A percentile compares a stretch with the other conserved stretches of the same genome.
Conservation (phyloP, 2,888 invertebrate species). For the Drosophila koepferae region DNA sequence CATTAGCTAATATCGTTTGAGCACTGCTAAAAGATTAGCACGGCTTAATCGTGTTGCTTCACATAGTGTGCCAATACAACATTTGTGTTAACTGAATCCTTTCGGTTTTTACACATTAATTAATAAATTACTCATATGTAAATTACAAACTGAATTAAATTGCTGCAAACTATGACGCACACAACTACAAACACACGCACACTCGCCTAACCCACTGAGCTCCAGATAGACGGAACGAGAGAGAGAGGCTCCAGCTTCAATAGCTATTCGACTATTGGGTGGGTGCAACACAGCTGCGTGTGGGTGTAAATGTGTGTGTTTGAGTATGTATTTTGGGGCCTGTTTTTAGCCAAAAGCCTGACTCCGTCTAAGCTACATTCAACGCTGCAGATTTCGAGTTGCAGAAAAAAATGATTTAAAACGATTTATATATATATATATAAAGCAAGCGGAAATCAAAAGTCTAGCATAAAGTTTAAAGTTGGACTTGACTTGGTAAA, state of each 20-base stretch:
- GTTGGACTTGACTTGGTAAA: slow-evolving; percentile 30
- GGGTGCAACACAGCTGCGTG: slow-evolving; percentile 63
- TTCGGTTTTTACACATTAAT: not conserved
- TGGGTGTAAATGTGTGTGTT: slow-evolving; percentile 53
- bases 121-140: slow-evolving; percentile 19
- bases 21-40: not conserved
- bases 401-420: slow-evolving; percentile 2
- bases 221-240: slow-evolving; percentile 37
- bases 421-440: not conserved
- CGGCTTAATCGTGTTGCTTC: not conserved
- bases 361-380: slow-evolving; percentile 33
- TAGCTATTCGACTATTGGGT: slow-evolving; percentile 61
- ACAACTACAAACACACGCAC: slow-evolving; percentile 28
- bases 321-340: slow-evolving; percentile 36
- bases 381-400: slow-evolving; percentile 27
- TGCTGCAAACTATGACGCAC: slow-evolving; percentile 46
- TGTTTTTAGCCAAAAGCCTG: slow-evolving; percentile 42
- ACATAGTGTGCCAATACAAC: no score
- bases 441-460: slow-evolving; percentile 38
- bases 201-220: slow-evolving; percentile 42
- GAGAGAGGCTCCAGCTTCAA: slow-evolving; percentile 39
- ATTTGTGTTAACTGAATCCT: not conserved
- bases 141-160: slow-evolving; percentile 33
- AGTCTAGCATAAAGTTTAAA: slow-evolving; percentile 30
- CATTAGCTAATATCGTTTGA: not conserved